Base-by-base conservation (phyloP, 2,113 vertebrate species). In the Aptenodytes forsteri region DNA sequence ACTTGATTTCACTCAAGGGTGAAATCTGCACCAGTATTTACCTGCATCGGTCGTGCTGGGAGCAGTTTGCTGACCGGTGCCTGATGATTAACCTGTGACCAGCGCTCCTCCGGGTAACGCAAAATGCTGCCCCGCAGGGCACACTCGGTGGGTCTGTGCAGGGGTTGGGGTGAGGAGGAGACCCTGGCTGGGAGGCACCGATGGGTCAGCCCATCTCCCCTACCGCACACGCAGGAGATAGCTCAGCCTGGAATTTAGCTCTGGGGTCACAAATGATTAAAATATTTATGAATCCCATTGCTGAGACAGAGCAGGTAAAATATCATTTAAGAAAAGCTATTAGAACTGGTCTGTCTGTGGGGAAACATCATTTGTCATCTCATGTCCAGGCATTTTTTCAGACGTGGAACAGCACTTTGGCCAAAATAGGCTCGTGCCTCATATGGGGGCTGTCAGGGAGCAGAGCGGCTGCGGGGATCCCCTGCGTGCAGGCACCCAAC, bases 211-310 rank as follows among this genome's bases (percentile, higher is more conserved):
- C 36, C 7, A 0, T 10, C 26, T 71, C 10, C 65, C 9, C 26
- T 11, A 2, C 18, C 3, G 2, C 26, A 9, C 22, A 9, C 2
- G 0, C 0, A 4, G 10, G 30, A 64, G 61, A 66, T 22, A 80
- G 6, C 26, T 80, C 65, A 50, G 62, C n/a, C 87, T 77, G 36
- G n/a, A 58, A 73, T 73, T 77, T 30, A 89, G n/a, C 58, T 87
- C 54, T 47, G 59, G 88, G 49, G 36, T 90, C 90, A 87, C 0
- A 5, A 77, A 65, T 42, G 25, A 72, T 69, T 91, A 40, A 80
- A 83, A 46, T 87, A 77, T 59, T 83, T 78, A 86, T 36, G 40
- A 95, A 64, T 76, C 55, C 50, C 52, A 27, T 27, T 83, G 50
- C 85, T 80, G 66, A 80, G 81, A 79, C 11, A 52, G 58, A 91